phyloP scores from a whole-genome alignment of 2,113 vertebrate species.

The Columba janthina region DNA sequence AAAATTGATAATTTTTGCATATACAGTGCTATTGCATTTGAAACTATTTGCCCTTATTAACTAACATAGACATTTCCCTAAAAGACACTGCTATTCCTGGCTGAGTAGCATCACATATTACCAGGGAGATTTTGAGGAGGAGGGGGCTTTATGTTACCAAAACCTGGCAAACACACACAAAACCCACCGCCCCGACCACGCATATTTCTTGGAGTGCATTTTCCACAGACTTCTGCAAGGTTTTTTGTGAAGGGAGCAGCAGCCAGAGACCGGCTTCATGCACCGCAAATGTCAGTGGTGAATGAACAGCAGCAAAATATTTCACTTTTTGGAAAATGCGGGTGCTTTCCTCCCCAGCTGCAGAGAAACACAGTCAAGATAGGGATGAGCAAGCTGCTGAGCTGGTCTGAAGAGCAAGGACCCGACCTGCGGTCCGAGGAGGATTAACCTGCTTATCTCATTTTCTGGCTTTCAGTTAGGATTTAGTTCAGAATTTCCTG shows the following conservation, averaged over 20 bases:
- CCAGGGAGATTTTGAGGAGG: neutral
- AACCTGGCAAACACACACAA: neutral
- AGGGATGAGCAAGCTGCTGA: slow-evolving; percentile 46
- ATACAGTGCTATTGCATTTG: neutral
- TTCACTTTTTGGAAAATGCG: neutral
- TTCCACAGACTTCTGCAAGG: neutral
- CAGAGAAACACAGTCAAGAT: neutral
- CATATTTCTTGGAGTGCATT: neutral
- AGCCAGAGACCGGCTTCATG: neutral
- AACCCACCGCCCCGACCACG: fast-evolving
- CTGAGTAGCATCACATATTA: neutral
- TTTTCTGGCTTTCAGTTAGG: slow-evolving; percentile 40
- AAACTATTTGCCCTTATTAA: neutral
- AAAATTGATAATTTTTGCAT: neutral
- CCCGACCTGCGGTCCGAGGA: neutral
- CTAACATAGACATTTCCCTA: neutral
- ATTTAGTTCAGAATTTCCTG: slow-evolving; percentile 61
- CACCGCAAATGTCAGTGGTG: neutral
- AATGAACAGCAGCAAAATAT: neutral
- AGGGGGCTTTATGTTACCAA: neutral
- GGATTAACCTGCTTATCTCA: slow-evolving; percentile 65
- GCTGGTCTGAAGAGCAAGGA: slow-evolving; percentile 22
- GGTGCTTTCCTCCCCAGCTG: neutral
- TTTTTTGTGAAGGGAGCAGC: neutral
- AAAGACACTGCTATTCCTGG: neutral